phyloP scores from a whole-genome alignment of 2,797 vertebrate species.

The Coregonus suidteri region DNA sequence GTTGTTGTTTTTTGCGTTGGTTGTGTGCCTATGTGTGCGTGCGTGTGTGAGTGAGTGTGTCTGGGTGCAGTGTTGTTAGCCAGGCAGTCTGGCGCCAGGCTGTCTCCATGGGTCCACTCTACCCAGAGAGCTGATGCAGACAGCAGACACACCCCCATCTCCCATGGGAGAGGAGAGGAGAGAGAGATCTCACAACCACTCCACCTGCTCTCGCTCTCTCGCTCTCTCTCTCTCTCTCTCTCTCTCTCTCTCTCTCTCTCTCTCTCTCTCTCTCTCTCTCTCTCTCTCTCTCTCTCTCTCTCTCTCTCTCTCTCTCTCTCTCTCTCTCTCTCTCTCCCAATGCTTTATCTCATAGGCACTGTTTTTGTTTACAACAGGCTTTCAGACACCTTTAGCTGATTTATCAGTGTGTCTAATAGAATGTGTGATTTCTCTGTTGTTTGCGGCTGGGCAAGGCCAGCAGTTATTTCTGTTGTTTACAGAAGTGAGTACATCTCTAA shows the following conservation, averaged over 20 bases:
- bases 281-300: background rate
- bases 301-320: too few relatives aligned
- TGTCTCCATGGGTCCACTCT: constrained; percentile 73
- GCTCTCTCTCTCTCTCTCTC: too few relatives aligned
- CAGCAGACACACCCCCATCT: constrained; percentile 21
- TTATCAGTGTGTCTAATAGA: background rate
- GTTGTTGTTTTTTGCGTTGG: background rate
- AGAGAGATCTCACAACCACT: constrained; percentile 9
- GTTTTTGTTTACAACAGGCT: background rate
- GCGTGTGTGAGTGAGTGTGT: constrained; percentile 12
- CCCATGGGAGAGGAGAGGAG: background rate
- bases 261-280: background rate
- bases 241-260: background rate
- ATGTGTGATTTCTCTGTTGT: too few relatives aligned
- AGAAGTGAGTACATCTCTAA: background rate
- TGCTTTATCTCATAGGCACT: background rate
- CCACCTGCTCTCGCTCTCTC: background rate
- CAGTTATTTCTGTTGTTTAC: background rate
- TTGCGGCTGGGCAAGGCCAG: background rate
- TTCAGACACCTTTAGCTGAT: background rate
- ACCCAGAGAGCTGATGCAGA: constrained; percentile 31
- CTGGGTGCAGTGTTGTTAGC: constrained; percentile 68
- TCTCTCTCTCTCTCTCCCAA: background rate
- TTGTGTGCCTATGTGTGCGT: too few relatives aligned
- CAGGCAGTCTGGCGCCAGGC: constrained; percentile 82